phyloP scores from a whole-genome alignment of 2,113 vertebrate species.

The Bubo blakistoni region DNA sequence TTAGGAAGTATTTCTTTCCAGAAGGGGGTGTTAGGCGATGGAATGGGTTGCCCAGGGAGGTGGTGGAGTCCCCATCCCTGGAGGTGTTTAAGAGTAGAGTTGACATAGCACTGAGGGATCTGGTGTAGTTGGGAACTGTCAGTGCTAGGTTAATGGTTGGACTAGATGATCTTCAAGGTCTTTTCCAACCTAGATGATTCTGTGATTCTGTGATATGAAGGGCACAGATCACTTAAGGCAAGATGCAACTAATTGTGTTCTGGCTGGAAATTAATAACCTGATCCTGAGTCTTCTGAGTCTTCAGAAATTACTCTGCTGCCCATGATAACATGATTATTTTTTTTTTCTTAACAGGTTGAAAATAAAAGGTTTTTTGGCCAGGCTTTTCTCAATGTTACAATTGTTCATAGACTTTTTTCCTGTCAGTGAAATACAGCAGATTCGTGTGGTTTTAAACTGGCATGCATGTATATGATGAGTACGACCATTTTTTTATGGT shows the following conservation, averaged over 20 bases:
- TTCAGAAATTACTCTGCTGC: not conserved
- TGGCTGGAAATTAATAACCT: not conserved
- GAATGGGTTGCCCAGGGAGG: too few relatives aligned
- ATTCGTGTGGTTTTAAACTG: not conserved
- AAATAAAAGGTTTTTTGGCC: not conserved
- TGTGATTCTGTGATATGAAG: not conserved
- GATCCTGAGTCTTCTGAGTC: not conserved
- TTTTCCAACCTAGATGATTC: too few relatives aligned
- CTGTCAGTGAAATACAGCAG: not conserved
- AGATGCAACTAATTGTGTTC: not conserved
- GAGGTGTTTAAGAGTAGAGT: too few relatives aligned
- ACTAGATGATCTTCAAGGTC: too few relatives aligned
- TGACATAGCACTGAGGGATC: too few relatives aligned
- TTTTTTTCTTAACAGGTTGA: not conserved
- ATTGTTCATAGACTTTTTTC: not conserved
- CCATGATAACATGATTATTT: fast-evolving
- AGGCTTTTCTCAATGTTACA: not conserved
- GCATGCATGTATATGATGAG: not conserved
- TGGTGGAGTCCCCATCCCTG: too few relatives aligned
- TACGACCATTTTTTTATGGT: not conserved
- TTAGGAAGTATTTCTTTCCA: too few relatives aligned
- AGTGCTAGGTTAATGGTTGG: too few relatives aligned
- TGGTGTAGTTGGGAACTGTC: too few relatives aligned
- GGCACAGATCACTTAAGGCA: not conserved
- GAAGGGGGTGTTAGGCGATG: too few relatives aligned